Evolutionary conservation across 2,888 invertebrate species (phyloP).

Genomic region (Glyphotaelius pellucidus): DNA sequence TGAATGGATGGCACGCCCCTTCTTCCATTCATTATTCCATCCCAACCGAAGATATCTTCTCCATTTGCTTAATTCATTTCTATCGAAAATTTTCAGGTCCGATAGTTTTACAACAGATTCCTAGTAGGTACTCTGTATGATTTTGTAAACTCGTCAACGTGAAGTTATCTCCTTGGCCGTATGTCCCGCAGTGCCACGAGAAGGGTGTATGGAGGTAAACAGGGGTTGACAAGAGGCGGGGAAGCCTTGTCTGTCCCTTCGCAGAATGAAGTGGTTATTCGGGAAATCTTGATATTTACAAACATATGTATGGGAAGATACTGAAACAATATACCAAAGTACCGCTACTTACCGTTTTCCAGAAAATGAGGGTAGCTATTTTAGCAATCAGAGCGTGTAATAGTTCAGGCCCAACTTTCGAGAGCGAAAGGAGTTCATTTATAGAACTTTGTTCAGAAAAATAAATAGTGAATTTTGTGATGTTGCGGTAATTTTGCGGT

Average conservation of each 20-base stretch:
- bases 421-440: not conserved
- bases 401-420: not conserved
- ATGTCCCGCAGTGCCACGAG: not conserved
- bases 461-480: not conserved
- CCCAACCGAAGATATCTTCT: not conserved
- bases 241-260: not conserved
- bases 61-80: not conserved
- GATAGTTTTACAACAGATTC: not conserved
- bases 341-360: not conserved
- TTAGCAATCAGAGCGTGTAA: not conserved
- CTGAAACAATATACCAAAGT: not conserved
- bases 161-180: not conserved
- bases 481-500: not conserved
- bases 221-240: not conserved
- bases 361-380: not conserved
- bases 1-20: too few relatives aligned
- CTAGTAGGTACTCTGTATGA: not conserved
- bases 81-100: not conserved
- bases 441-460: not conserved
- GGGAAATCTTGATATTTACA: not conserved
- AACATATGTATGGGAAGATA: not conserved
- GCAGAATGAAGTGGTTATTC: not conserved
- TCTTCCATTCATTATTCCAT: too few relatives aligned
- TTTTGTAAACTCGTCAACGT: not conserved
- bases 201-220: not conserved